Conservation (phyloP, 2,797 vertebrate genomes). For the Lemur catta region DNA sequence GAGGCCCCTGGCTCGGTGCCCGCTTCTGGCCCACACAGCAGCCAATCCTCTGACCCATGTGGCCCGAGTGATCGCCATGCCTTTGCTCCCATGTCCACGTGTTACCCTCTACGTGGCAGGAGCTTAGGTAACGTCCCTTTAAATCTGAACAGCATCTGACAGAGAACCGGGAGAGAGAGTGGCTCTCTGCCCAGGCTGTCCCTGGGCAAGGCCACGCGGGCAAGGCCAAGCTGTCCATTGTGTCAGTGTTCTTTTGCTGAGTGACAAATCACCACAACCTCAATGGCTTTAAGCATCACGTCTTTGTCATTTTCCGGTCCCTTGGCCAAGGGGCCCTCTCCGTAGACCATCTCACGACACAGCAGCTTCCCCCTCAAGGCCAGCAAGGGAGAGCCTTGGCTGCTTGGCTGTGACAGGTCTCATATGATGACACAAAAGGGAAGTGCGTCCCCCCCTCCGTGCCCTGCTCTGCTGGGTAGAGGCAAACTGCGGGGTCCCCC, state of each 20-base stretch:
- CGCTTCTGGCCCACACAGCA: accelerated
- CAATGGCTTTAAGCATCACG: accelerated
- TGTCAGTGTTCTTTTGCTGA: too few relatives aligned
- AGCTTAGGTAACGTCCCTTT: accelerated
- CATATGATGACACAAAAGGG: accelerated
- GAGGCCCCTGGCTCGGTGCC: accelerated
- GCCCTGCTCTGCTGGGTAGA: neutral
- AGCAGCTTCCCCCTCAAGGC: neutral
- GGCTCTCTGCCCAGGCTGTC: neutral
- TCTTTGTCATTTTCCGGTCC: accelerated
- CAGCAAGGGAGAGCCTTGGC: accelerated
- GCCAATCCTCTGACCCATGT: neutral
- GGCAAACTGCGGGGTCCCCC: too few relatives aligned
- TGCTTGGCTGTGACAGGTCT: neutral
- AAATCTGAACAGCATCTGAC: too few relatives aligned
- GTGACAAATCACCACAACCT: neutral
- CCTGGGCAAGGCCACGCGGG: neutral
- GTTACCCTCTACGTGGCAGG: neutral
- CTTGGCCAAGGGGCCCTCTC: neutral
- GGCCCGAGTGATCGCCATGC: accelerated
- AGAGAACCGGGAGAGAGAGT: accelerated
- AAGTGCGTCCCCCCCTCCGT: accelerated
- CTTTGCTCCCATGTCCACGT: neutral
- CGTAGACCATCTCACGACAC: accelerated
- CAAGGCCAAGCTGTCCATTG: neutral